Evolutionary conservation across 2,797 vertebrate genomes (phyloP), one percentile per base, ranked within the genome.

Genomic region (Chromobotia macracanthus): DNA sequence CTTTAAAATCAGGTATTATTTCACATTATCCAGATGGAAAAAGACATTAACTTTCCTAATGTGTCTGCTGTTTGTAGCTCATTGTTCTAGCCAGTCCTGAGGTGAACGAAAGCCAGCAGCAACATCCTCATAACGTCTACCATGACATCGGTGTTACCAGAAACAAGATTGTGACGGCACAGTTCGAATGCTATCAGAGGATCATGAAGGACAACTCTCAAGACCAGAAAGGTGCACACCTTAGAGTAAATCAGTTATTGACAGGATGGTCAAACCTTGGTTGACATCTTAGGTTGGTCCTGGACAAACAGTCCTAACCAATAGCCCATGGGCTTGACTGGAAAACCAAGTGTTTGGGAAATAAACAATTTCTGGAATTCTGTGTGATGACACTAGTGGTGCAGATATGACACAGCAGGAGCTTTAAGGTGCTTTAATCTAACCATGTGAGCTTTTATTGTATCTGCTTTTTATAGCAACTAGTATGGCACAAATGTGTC

Each of bases 161-260:
- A 88, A 96, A 97, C 92, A 96, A 96, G 91, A 98, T 99, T 3
- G 95, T 98, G 81, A 97, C 96, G 0, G 97, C 97, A 0, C 97
- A 99, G 82, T 99, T 96, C 78, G 97, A 99, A 87, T 99, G 97
- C 86, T 99, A 99, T 86, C 97, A 99, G 86, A 98, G 96, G 89
- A 96, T 99, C 56, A 96, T 97, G 93, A 95, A 95, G 71, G 94
- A 96, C 67, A 89, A 88, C 5, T 12, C 86, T 66, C 80, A 88
- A 2, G 90, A 86, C 80, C 89, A 87, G 87, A 92, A 93, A 91
- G 96, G 97, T 98, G 4, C 3, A 38, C 38, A 56, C n/a, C 3
- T 44, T 21, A 6, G 5, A 38, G 38, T 38, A 44, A 41, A 18
- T 12, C 38, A 38, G 19, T 28, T 65, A 53, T 25, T 21, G 38